Base-by-base conservation (phyloP, 2,113 vertebrate genomes). In the Pachypanchax playfairii region DNA sequence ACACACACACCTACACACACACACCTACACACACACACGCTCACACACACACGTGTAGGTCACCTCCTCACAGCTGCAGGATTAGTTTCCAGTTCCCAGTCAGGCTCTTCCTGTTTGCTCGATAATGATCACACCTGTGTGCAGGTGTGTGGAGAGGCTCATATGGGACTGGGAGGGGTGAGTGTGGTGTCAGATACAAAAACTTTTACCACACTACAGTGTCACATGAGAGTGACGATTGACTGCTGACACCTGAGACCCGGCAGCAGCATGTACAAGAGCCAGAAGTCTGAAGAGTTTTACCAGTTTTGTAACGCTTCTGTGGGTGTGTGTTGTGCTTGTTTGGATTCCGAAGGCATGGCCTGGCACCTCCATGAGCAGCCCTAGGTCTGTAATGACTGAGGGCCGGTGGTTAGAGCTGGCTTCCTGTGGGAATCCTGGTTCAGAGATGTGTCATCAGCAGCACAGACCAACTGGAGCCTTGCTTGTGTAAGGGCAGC, bases 61-160 rank as follows among this genome's bases (percentile, higher is more conserved):
- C 77, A 74, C 80, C 83, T 73, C 77, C 73, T 72, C 3, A 53
- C 85, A 90, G 84, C 87, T 88, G 88, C 73, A 82, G 86, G 88
- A 91, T 91, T 86, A 87, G 85, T 87, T 87, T 85, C 79, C 87
- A 90, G 80, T 89, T 88, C 84, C 77, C 70, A 75, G 81, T 88
- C 87, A 80, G 73, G 76, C 84, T 87, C 86, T 87, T 90, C 88
- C 85, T 87, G 86, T 89, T 89, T 90, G 78, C 79, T 77, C 55
- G 85, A 90, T 87, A 88, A 80, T 79, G 86, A 90, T 89, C 89
- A 87, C 87, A 91, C 89, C 90, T 91, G 87, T 76, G 82, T 73
- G 79, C 87, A 91, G 88, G 90, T 91, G 88, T 90, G 84, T 84
- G 73, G 65, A 66, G 74, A 73, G 73, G 69, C 70, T 84, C 70